phyloP scores from a whole-genome alignment of 1,140 invertebrate genomes.

The Brachionus angularis region DNA sequence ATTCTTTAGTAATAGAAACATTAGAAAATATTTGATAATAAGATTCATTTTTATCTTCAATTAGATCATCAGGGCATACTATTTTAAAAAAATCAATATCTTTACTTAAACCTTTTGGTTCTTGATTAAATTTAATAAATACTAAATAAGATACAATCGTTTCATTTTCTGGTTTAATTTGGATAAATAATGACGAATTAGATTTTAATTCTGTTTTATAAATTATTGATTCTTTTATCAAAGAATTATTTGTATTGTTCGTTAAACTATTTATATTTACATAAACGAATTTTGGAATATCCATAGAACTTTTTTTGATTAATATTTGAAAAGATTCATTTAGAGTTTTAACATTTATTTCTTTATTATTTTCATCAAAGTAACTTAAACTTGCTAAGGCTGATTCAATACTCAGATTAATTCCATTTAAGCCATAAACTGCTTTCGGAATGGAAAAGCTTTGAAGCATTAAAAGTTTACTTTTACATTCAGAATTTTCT shows the following conservation, averaged over 20 bases:
- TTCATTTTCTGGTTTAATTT: constrained; percentile 18
- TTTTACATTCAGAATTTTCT: neutral
- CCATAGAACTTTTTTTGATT: neutral
- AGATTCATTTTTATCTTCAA: neutral
- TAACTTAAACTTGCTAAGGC: neutral
- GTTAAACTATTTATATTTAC: neutral
- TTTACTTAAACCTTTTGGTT: neutral
- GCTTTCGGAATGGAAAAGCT: constrained; percentile 4
- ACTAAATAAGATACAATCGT: neutral
- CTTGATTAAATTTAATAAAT: neutral
- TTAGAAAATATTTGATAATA: constrained; percentile 29
- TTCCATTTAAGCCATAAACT: neutral
- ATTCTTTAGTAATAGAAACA: neutral
- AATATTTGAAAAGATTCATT: neutral
- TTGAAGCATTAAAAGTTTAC: neutral
- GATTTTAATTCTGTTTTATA: neutral
- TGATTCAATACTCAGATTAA: neutral
- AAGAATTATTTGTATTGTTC: neutral
- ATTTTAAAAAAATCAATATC: neutral
- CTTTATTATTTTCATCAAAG: neutral
- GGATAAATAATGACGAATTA: constrained; percentile 12
- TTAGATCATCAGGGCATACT: neutral
- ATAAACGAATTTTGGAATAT: neutral
- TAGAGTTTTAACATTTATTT: neutral
- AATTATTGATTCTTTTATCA: neutral